Evolutionary conservation across 2,888 invertebrate species (phyloP).

Genomic region (Megalurothrips usitatus): DNA sequence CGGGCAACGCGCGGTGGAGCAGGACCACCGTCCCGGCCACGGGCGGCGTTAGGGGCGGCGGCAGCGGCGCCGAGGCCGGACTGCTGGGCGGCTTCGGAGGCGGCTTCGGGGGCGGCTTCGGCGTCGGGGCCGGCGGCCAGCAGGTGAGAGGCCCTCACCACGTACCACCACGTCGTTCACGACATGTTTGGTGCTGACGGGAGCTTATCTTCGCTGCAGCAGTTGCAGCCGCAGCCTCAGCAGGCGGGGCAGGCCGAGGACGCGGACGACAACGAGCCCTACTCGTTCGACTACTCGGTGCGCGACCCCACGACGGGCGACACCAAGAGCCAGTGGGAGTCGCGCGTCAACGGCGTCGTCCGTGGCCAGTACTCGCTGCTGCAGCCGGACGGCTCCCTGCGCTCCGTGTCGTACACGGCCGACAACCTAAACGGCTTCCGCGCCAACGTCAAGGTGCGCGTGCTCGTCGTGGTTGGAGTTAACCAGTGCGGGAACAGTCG

Average conservation of each 20-base stretch:
- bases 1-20: not conserved
- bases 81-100: no score
- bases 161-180: no score
- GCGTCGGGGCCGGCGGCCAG: no score
- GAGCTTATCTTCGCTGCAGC: no score
- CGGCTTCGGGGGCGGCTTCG: no score
- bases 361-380: slow-evolving; percentile 52
- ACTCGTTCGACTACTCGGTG: slow-evolving; percentile 66
- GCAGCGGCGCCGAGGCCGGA: no score
- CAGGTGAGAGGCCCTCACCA: no score
- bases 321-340: slow-evolving; percentile 65
- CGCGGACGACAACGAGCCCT: slow-evolving; percentile 41
- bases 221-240: no score
- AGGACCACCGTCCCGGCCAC: not conserved
- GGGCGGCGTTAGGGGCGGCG: no score
- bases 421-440: slow-evolving; percentile 74
- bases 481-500: not conserved
- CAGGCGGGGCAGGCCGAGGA: slow-evolving; percentile 10
- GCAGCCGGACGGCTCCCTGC: slow-evolving; percentile 67
- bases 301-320: slow-evolving; percentile 69
- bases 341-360: slow-evolving; percentile 67
- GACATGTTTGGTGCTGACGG: no score
- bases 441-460: slow-evolving; percentile 52
- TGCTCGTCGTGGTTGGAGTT: not conserved
- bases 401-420: slow-evolving; percentile 67